Evolutionary conservation across 2,888 invertebrate genomes (phyloP).

Genomic region (Diloba caeruleocephala): DNA sequence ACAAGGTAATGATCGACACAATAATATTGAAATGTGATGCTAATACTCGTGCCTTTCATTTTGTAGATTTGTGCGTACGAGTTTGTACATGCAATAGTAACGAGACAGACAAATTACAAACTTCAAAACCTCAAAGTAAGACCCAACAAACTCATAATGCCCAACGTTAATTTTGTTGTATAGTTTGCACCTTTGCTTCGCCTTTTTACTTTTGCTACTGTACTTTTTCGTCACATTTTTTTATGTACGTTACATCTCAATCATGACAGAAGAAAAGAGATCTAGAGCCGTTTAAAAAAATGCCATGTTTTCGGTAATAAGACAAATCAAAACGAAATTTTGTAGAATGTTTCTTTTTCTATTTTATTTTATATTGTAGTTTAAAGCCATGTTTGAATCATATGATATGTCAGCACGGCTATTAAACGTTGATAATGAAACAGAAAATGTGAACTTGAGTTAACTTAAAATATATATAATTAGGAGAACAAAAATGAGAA

Average conservation of each 20-base stretch:
- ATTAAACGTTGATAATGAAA: slow-evolving; percentile 4
- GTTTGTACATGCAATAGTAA: slow-evolving; percentile 15
- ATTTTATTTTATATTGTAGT: slow-evolving; percentile 1
- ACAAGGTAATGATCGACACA: slow-evolving; percentile 78
- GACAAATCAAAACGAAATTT: slow-evolving; percentile 36
- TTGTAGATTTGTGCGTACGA: slow-evolving; percentile 46
- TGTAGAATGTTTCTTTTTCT: slow-evolving; percentile 6
- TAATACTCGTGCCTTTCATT: slow-evolving; percentile 40
- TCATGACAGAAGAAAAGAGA: slow-evolving; percentile 24
- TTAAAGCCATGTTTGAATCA: slow-evolving; percentile 2
- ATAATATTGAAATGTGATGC: slow-evolving; percentile 75
- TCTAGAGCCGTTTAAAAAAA: slow-evolving; percentile 15
- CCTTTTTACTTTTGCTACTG: slow-evolving; percentile 6
- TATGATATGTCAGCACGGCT: slow-evolving; percentile 3
- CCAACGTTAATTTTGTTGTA: background rate
- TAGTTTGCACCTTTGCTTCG: background rate
- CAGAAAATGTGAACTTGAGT: slow-evolving; percentile 2
- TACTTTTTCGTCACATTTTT: slow-evolving; percentile 7
- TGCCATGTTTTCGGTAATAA: slow-evolving; percentile 27
- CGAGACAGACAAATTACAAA: slow-evolving; percentile 1
- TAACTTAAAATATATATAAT: slow-evolving; percentile 14
- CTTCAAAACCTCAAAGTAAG: background rate
- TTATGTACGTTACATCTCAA: slow-evolving; percentile 10
- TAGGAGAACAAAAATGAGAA: too few relatives aligned
- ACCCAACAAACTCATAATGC: background rate